phyloP scores from a whole-genome alignment of 2,797 vertebrate species.

The Halcyon leucocephala region DNA sequence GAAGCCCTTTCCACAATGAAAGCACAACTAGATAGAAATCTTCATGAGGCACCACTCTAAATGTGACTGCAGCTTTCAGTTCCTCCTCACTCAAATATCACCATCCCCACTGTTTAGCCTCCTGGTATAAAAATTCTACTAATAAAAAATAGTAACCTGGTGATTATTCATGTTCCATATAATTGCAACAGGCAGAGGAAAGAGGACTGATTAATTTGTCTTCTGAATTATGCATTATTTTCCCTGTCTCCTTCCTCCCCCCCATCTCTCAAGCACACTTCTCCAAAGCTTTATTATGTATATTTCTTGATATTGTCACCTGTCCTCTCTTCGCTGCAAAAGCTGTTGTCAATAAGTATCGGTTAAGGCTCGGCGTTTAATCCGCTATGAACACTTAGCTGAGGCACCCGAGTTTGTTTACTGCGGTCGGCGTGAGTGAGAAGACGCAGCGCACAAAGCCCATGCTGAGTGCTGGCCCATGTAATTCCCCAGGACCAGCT shows the following conservation, averaged over 20 bases:
- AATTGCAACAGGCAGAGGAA: constrained; percentile 76
- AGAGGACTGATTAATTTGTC: constrained; percentile 79
- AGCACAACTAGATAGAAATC: constrained; percentile 54
- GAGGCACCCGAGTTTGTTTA: background rate
- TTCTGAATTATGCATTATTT: constrained; percentile 81
- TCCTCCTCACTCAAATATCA: background rate
- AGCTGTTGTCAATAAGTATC: constrained; percentile 53
- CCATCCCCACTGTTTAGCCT: constrained; percentile 1
- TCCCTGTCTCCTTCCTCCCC: background rate
- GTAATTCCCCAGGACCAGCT: constrained; percentile 42
- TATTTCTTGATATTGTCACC: constrained; percentile 58
- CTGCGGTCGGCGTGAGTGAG: background rate
- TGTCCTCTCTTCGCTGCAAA: constrained; percentile 38
- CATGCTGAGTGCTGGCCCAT: background rate
- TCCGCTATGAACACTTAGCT: background rate
- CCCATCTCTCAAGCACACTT: background rate
- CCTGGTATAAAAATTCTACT: background rate
- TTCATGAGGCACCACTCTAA: constrained; percentile 52
- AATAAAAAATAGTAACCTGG: constrained; percentile 40
- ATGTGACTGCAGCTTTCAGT: constrained; percentile 9
- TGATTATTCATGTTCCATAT: constrained; percentile 52
- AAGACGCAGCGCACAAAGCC: background rate
- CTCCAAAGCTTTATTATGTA: constrained; percentile 74
- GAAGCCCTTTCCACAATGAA: constrained; percentile 38
- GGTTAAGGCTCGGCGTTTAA: constrained; percentile 6